Evolutionary conservation across 2,113 vertebrate species (phyloP), one percentile per base, ranked within the genome.

Genomic region (Guaruba guarouba): DNA sequence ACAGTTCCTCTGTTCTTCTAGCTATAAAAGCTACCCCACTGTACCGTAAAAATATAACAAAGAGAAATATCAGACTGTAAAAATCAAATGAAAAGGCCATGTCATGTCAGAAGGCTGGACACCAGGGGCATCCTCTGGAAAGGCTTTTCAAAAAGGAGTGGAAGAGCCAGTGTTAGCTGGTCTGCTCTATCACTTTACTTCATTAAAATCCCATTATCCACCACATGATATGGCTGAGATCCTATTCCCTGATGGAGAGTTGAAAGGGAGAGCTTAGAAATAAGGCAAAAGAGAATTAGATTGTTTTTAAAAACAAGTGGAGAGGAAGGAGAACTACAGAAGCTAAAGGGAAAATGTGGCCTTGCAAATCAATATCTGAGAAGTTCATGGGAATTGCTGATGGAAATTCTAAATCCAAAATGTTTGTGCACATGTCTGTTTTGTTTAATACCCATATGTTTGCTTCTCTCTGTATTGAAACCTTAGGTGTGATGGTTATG

Each of bases 161-260:
- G 68, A 31, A 66, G 22, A 92, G 46, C 8, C n/a, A 54, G 31
- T 19, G 66, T 55, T 78, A 4, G 3, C 57, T 85, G 31, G 25
- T 52, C 66, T 86, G 66, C 39, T 84, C 48, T 44, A 71, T 41
- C 73, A 41, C 35, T 88, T 77, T 22, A 63, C 33, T 63, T 80
- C 68, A 89, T 88, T 91, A 79, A 83, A 95, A 91, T 59, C 41
- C 57, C 44, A 92, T 86, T 85, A 91, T 62, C 41, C 27, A 70
- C 31, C 55, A 82, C 18, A 41, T 27, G 48, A 89, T 77, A 92
- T 6, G 27, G 41, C 75, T 0, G 25, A 92, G 62, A 91, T 67
- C 46, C 43, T 77, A 74, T 25, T 87, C 24, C 57, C 67, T 39
- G 25, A 33, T 55, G 33, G 22, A 87, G 39, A 89, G 86, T 0